Evolutionary conservation across 2,888 invertebrate species (phyloP).

Genomic region (Synanthedon myopaeformis): DNA sequence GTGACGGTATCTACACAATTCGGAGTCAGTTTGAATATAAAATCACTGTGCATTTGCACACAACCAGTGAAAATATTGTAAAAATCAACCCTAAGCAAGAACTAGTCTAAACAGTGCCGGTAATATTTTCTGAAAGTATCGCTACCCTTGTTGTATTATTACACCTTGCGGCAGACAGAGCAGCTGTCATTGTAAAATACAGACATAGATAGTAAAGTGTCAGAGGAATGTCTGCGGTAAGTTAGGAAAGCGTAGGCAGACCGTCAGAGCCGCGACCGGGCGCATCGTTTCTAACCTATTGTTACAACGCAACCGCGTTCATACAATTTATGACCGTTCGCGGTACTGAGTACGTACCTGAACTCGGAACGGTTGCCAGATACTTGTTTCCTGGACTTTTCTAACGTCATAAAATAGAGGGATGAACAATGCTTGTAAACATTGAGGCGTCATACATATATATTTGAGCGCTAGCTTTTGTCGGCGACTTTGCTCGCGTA

Average conservation of each 20-base stretch:
- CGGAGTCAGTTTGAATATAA: not conserved
- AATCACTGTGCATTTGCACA: not conserved
- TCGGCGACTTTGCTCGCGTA: too few species aligned
- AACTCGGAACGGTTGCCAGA: slow-evolving; percentile 5
- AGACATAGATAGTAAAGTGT: slow-evolving; percentile 49
- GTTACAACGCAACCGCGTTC: slow-evolving; percentile 35
- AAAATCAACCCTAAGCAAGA: not conserved
- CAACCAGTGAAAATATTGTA: not conserved
- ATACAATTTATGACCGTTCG: slow-evolving; percentile 39
- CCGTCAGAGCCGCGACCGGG: slow-evolving; percentile 12
- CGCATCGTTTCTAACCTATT: slow-evolving; percentile 38
- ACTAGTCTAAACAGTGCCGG: not conserved
- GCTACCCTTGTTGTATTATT: slow-evolving; percentile 2
- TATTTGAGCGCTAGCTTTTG: too few species aligned
- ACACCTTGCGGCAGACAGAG: slow-evolving; percentile 21
- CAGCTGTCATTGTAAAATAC: slow-evolving; percentile 44
- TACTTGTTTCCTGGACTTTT: not conserved
- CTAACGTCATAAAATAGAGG: not conserved
- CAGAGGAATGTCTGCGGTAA: slow-evolving; percentile 55
- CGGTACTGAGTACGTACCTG: slow-evolving; percentile 4
- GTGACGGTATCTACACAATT: too few species aligned
- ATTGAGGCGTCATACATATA: not conserved
- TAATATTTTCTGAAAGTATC: not conserved
- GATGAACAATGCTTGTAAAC: not conserved
- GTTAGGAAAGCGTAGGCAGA: slow-evolving; percentile 44